Base-by-base conservation (phyloP, 1,140 invertebrate species). In the Aphelenchoides avenae region DNA sequence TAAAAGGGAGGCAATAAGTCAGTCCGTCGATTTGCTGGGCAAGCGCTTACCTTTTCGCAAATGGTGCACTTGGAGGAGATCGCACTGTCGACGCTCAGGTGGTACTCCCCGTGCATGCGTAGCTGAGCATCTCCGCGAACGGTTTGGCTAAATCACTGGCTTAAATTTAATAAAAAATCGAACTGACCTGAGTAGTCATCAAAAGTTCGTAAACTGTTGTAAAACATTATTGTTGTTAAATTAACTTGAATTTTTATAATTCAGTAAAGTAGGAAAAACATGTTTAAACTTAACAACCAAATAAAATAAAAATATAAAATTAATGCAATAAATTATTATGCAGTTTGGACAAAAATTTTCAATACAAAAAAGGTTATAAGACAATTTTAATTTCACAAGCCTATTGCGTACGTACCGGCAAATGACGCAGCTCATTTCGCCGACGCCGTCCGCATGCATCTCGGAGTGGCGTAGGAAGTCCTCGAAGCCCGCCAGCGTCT, bases 31-130 rank as follows among this genome's bases (percentile, higher is more conserved):
- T 18, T 36, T 36, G 18, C 34, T 13, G 34, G 13, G 18, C 13
- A 36, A 36, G 13, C 13, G 34, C 34, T 36, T 36, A n/a, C 34
- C 34, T 54, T 20, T n/a, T 54, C n/a, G 26, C 26, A 52, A 3
- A 52, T 36, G 11, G 30, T 29, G 7, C 46, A 62, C 36, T 59
- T 63, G 4, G 49, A 29, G 9, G 40, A 22, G 47, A 15, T 5
- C 5, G 36, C 5, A 4, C 20, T 42, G 18, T 22, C 34, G 20
- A 39, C 39, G 15, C n/a, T n/a, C 61, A 65, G 18, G 33, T 66
- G 64, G 22, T 72, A 66, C 43, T 56, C 30, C 5, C 49, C 68
- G 48, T 66, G 64, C 39, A 71, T 31, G 30, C 40, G 34, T 5
- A 66, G 20, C 26, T 66, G 67, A 9, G 26, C 30, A n/a, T 58